phyloP scores from a whole-genome alignment of 2,888 invertebrate species.

The Cacoxenus indagator region DNA sequence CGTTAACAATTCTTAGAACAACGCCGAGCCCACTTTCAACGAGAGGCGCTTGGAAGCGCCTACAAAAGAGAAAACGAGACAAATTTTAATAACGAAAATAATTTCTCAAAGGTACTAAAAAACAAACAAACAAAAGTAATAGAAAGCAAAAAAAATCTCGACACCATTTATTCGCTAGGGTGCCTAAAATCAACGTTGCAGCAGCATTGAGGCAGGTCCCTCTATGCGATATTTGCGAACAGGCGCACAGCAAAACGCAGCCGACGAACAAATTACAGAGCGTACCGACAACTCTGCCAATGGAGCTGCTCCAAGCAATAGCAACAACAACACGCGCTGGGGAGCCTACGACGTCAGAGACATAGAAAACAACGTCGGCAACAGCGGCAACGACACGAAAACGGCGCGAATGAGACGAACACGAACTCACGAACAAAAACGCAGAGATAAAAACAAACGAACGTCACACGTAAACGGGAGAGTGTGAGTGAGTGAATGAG shows the following conservation, averaged over 20 bases:
- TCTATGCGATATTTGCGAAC: conserved; percentile 61
- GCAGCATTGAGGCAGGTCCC: conserved; percentile 67
- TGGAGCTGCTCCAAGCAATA: conserved; percentile 32
- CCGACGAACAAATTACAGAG: conserved; percentile 18
- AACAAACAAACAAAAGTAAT: conserved; percentile 22
- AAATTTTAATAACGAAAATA: too few species aligned
- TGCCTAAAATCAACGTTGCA: conserved; percentile 47
- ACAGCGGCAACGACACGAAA: too few species aligned
- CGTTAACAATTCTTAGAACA: too few species aligned
- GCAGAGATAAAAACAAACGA: not conserved
- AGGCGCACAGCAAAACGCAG: conserved; percentile 51
- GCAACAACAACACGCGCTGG: conserved; percentile 11
- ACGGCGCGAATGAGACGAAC: too few species aligned
- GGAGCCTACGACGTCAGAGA: too few species aligned
- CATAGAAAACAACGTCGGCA: too few species aligned
- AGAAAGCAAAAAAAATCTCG: conserved; percentile 16
- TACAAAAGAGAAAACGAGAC: too few species aligned
- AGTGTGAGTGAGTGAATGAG: not conserved
- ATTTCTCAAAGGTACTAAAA: too few species aligned
- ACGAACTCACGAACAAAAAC: not conserved
- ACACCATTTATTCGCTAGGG: conserved; percentile 23
- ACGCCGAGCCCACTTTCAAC: too few species aligned
- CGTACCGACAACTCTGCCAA: conserved; percentile 32
- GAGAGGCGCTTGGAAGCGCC: too few species aligned
- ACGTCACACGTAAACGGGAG: not conserved